Base-by-base conservation (phyloP, 2,888 invertebrate species). In the Chymomyza caudatula region DNA sequence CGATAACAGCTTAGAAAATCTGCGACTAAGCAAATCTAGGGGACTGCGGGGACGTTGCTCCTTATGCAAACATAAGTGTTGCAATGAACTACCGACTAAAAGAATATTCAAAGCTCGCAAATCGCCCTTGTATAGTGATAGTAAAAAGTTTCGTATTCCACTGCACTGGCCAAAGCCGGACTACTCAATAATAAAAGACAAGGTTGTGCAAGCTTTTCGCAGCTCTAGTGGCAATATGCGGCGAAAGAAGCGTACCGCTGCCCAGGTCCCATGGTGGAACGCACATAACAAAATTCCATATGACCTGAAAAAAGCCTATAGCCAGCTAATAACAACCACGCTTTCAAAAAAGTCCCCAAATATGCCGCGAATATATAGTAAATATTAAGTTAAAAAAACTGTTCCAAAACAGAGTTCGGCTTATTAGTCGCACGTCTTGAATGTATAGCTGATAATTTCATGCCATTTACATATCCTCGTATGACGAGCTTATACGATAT, bases 91-190 rank as follows among this genome's bases (percentile, higher is more conserved):
- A 11, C 29, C 29, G 29, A 37, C 8, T 11, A 37, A 37, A 2
- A 8, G 29, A 37, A 8, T 8, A 2, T 37, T 37, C 3, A 37
- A 11, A 37, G 11, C 8, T 11, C 29, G 29, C 29, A 37, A 11
- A 11, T 11, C 11, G 29, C 11, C 29, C 8, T 11, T 3, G 29
- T 11, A 37, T 37, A 11, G 29, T 37, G 29, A 37, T 11, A 37
- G 3, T 37, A 8, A 37, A 1, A 37, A 53, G 0, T 20, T 58
- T 2, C 63, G 79, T 2, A 57, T 67, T 5, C 85, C 85, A 0
- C 55, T 85, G n/a, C 85, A 81, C 42, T 81, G 79, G 85, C 80
- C 81, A 58, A 85, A 77, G 25, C 64, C 25, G 2, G 77, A 77
- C 3, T 51, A 4, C 15, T 58, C 71, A 4, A 60, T 64, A 20